phyloP scores from a whole-genome alignment of 2,888 invertebrate genomes.

The Chrysolina oricalcia region DNA sequence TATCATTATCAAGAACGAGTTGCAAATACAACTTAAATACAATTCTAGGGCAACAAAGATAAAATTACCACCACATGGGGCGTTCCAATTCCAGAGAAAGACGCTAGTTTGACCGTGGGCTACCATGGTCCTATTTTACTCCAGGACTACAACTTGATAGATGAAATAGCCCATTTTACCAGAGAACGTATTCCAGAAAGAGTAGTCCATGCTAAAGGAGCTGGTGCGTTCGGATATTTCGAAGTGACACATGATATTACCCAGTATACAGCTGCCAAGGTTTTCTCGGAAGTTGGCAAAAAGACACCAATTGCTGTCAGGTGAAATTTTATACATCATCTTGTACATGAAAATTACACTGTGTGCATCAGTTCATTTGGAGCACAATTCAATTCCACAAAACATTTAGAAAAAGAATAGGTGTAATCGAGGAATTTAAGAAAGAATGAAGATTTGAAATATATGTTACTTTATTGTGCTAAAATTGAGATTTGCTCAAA shows the following conservation, averaged over 20 bases:
- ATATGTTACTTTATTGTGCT: too few relatives aligned
- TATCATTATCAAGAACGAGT: not conserved
- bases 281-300: slow-evolving; percentile 86
- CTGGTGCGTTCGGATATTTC: slow-evolving; percentile 89
- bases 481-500: too few relatives aligned
- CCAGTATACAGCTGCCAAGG: slow-evolving; percentile 84
- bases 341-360: too few relatives aligned
- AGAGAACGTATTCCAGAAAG: slow-evolving; percentile 96
- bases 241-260: slow-evolving; percentile 91
- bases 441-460: too few relatives aligned
- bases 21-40: slow-evolving; percentile 9
- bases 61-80: slow-evolving; percentile 87
- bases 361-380: too few relatives aligned
- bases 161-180: slow-evolving; percentile 88
- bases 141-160: slow-evolving; percentile 87
- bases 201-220: slow-evolving; percentile 97
- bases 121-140: slow-evolving; percentile 89
- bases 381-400: not conserved
- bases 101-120: slow-evolving; percentile 87
- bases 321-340: slow-evolving; percentile 67
- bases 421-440: too few relatives aligned
- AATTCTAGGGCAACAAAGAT: slow-evolving; percentile 75
- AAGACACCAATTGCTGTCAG: slow-evolving; percentile 84
- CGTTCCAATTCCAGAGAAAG: slow-evolving; percentile 85
- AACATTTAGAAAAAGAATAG: too few relatives aligned